Conservation (phyloP, 2,113 vertebrate species). For the Onychostruthus taczanowskii region DNA sequence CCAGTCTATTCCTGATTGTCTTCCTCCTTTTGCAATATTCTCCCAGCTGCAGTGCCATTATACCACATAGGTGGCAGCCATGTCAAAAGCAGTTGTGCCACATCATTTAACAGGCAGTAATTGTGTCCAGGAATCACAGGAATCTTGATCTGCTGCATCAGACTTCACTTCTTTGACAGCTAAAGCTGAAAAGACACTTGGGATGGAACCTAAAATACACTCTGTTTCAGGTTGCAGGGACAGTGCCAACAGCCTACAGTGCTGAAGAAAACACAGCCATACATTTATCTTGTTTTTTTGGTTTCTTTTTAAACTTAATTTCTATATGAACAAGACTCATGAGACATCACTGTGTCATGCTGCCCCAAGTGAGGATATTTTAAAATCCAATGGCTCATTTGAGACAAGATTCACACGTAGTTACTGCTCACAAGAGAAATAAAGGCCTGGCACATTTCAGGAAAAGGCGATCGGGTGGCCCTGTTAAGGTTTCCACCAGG, state of each 20-base stretch:
- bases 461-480: neutral
- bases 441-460: neutral
- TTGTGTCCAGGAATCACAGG: conserved; percentile 24
- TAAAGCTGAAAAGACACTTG: neutral
- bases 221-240: neutral
- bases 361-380: neutral
- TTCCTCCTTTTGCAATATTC: neutral
- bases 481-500: neutral
- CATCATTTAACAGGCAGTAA: neutral
- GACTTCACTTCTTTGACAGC: neutral
- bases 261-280: neutral
- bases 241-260: neutral
- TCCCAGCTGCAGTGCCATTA: neutral
- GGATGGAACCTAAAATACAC: neutral
- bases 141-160: conserved; percentile 31
- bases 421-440: neutral
- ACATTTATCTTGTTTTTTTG: neutral
- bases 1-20: neutral
- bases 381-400: neutral
- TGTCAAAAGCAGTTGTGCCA: neutral
- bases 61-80: neutral
- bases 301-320: neutral
- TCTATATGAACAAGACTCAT: neutral
- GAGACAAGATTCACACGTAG: neutral
- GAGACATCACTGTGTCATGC: neutral